phyloP scores from a whole-genome alignment of 2,888 invertebrate genomes.

The Pollenia griseotomentosa region DNA sequence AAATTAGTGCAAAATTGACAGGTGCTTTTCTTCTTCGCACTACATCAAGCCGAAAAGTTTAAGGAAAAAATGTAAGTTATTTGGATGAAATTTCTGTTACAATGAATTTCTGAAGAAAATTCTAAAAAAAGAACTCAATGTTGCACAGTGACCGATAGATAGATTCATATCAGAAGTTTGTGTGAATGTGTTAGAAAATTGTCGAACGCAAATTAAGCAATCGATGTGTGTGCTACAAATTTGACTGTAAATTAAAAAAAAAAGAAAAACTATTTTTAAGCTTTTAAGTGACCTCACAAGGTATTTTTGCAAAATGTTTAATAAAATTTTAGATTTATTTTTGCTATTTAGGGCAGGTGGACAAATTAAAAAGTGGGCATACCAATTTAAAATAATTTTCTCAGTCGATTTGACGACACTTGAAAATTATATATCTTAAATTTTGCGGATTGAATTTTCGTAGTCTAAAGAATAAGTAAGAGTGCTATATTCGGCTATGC shows the following conservation, averaged over 20 bases:
- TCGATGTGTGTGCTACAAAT: background rate
- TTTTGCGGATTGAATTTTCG: too few species aligned
- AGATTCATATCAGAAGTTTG: background rate
- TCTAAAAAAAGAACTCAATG: constrained; percentile 12
- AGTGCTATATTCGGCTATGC: too few species aligned
- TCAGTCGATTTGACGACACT: too few species aligned
- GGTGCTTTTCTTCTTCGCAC: constrained; percentile 26
- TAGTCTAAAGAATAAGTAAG: too few species aligned
- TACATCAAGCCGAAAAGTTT: background rate
- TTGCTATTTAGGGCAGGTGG: too few species aligned
- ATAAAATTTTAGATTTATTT: too few species aligned
- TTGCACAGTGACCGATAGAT: background rate
- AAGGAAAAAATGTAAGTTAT: constrained; percentile 54
- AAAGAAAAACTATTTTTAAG: background rate
- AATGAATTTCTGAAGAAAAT: background rate
- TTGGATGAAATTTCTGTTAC: background rate
- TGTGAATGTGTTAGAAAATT: background rate
- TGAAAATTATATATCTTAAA: too few species aligned
- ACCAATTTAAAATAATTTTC: too few species aligned
- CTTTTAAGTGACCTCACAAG: background rate
- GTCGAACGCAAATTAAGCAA: background rate
- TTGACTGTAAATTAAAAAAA: background rate
- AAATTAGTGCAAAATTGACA: constrained; percentile 60
- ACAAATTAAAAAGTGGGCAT: too few species aligned
- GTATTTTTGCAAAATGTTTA: background rate